Evolutionary conservation across 2,113 vertebrate genomes (phyloP).

Genomic region (Gymnorhina tibicen): DNA sequence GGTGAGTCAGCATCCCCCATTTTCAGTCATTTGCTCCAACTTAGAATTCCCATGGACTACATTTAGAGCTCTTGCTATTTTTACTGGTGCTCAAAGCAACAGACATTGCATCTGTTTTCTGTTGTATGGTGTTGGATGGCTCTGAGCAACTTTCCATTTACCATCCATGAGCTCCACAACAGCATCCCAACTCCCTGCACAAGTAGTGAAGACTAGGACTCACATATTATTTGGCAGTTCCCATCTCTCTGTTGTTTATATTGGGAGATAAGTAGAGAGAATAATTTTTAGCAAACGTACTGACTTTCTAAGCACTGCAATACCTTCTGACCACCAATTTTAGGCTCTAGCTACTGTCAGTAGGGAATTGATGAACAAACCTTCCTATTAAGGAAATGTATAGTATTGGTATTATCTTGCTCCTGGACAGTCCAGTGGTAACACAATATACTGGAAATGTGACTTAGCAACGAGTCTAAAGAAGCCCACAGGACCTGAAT

Average conservation of each 20-base stretch:
- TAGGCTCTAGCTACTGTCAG: neutral
- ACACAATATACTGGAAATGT: neutral
- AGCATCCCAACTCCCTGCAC: neutral
- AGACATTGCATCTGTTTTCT: neutral
- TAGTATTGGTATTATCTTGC: neutral
- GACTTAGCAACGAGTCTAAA: neutral
- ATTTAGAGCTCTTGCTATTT: neutral
- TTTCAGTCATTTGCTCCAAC: neutral
- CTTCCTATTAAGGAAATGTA: neutral
- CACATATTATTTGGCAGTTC: neutral
- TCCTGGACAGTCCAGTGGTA: neutral
- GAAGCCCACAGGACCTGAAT: neutral
- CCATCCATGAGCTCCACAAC: neutral
- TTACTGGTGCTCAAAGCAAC: neutral
- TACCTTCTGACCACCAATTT: neutral
- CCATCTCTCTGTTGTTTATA: neutral
- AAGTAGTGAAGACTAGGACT: neutral
- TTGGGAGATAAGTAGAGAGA: neutral
- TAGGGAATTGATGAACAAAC: neutral
- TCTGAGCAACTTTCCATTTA: neutral
- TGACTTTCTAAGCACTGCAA: neutral
- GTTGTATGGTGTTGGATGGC: neutral
- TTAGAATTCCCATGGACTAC: neutral
- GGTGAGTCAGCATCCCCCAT: neutral
- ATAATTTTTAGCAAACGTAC: neutral